Base-by-base conservation (phyloP, 2,113 vertebrate genomes). In the Edolisoma coerulescens region DNA sequence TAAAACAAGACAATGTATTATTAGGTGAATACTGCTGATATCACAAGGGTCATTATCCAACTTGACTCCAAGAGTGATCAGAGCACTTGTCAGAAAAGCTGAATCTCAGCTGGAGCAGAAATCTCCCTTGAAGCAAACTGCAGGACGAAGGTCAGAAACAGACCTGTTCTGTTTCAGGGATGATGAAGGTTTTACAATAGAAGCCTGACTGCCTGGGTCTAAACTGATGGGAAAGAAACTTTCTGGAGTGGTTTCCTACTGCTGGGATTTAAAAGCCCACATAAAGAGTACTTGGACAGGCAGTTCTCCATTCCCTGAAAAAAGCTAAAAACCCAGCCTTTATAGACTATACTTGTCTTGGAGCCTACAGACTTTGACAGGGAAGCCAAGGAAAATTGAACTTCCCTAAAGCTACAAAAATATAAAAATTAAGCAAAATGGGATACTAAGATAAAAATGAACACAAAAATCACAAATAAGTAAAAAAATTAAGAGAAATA, bases 31-130 rank as follows among this genome's bases (percentile, higher is more conserved):
- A 80, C 75, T 26, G 30, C 0, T 0, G 24, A 27, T 79, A 83
- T 83, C 90, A 90, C 28, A 85, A 73, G 70, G 54, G 75, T 91
- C 82, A 57, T 95, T 94, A 92, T 90, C 74, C 73, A 81, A 69
- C 70, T 65, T 80, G 65, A 90, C 87, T 94, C 50, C 79, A 93
- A 85, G 94, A 76, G 32, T 1, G 71, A 93, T 88, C 75, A 90
- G 67, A 92, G 54, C 45, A 65, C 49, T 90, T 83, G 49, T 18
- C 70, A 92, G 90, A 82, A 69, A 52, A 45, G 17, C 61, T 27
- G 59, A 91, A 50, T 85, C 94, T 94, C 94, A 94, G 88, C 78
- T 90, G 67, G 88, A 90, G 63, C 53, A 91, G 65, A 90, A 76
- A 76, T 60, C 15, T 92, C 85, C 53, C 82, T 91, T 83, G 85